These are phyloP conservation scores for Neodontobutis hainanensis DNA, from an alignment of 2,113 vertebrate genomes.

Conservation along the genomic window DNA sequence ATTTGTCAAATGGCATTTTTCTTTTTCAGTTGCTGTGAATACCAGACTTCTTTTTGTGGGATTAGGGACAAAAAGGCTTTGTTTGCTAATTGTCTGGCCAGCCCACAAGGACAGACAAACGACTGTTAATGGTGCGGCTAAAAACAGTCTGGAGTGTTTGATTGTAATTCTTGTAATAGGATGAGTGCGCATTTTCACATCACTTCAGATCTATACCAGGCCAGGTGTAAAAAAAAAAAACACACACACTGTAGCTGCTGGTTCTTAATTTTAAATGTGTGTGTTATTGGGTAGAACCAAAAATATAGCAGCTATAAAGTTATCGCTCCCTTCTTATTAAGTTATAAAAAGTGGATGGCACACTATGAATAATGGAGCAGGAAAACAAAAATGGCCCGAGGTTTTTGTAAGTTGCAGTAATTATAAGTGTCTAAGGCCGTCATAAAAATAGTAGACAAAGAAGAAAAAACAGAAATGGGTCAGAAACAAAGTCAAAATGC, in stretches of 20 bases:
- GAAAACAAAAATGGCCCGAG: background rate
- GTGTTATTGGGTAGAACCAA: too few species aligned
- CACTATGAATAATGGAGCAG: constrained; percentile 2
- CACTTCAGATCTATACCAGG: background rate
- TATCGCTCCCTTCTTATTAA: too few species aligned
- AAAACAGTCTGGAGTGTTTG: constrained; percentile 34
- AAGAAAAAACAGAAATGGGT: background rate
- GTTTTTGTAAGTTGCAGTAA: background rate
- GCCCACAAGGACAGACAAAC: constrained; percentile 36
- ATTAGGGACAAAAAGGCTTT: constrained; percentile 40
- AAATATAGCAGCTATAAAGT: too few species aligned
- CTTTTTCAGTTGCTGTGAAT: constrained; percentile 26
- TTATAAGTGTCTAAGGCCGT: background rate
- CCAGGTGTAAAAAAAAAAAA: constrained; percentile 3
- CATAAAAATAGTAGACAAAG: background rate
- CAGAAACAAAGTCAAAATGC: background rate
- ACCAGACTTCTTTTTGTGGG: constrained; percentile 30
- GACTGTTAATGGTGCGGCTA: constrained; percentile 31
- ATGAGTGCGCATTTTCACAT: constrained; percentile 5
- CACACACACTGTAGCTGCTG: too few species aligned
- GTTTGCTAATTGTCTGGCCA: constrained; percentile 49
- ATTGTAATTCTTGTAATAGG: constrained; percentile 18
- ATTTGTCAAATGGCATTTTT: constrained; percentile 44
- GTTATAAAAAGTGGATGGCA: too few species aligned
- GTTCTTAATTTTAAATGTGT: too few species aligned